These are phyloP conservation scores for Ctenicera cuprea DNA, from an alignment of 2,888 invertebrate species.

Conservation along the genomic window DNA sequence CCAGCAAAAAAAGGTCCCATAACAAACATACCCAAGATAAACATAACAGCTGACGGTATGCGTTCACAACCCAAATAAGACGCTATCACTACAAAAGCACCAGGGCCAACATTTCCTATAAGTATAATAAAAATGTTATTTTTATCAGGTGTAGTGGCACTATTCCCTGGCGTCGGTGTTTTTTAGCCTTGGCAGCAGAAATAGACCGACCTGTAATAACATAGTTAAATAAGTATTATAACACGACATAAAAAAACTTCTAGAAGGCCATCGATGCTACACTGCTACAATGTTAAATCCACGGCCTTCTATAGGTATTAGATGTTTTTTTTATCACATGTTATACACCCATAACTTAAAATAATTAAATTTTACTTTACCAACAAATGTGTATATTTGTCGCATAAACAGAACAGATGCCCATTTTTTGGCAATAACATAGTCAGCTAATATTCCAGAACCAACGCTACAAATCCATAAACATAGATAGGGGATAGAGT, in stretches of 20 bases:
- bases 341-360: neutral
- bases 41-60: conserved; percentile 22
- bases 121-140: neutral
- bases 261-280: too few species aligned
- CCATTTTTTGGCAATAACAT: conserved; percentile 75
- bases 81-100: conserved; percentile 38
- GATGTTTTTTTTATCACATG: too few species aligned
- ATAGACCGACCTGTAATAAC: too few species aligned
- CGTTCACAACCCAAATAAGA: conserved; percentile 50
- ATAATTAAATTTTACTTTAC: neutral
- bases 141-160: too few species aligned
- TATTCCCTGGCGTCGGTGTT: too few species aligned
- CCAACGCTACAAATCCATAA: conserved; percentile 81
- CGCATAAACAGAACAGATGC: neutral
- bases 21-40: conserved; percentile 38
- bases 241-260: too few species aligned
- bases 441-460: conserved; percentile 82
- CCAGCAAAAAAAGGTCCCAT: conserved; percentile 54
- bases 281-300: too few species aligned
- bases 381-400: conserved; percentile 23
- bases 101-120: conserved; percentile 44
- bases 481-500: conserved; percentile 79
- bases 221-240: too few species aligned
- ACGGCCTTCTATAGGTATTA: too few species aligned
- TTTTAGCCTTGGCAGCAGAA: too few species aligned